Conservation (phyloP, 2,888 invertebrate genomes). For the Rhingia rostrata region DNA sequence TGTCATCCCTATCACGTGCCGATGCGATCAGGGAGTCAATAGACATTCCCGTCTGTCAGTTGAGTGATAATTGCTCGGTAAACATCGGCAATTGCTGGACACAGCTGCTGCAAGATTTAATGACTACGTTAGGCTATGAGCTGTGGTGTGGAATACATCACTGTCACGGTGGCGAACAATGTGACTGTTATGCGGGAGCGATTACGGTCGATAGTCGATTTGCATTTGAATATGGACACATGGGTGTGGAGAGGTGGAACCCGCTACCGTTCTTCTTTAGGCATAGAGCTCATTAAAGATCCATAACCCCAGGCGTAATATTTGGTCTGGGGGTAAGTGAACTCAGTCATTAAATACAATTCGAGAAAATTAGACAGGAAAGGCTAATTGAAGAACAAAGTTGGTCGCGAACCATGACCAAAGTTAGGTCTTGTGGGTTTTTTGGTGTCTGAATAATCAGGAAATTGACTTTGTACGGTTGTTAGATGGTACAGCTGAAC, state of each 20-base stretch:
- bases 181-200: conserved; percentile 33
- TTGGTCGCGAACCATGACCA: not conserved
- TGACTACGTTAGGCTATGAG: not conserved
- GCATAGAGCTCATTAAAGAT: conserved; percentile 5
- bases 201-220: conserved; percentile 29
- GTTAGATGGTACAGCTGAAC: too few relatives aligned
- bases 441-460: too few relatives aligned
- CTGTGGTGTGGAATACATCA: conserved; percentile 12
- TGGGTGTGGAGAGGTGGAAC: conserved; percentile 34
- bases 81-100: conserved; percentile 26
- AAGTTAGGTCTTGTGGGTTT: not conserved
- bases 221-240: conserved; percentile 37
- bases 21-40: conserved; percentile 7
- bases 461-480: too few relatives aligned
- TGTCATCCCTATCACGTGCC: conserved; percentile 38
- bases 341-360: too few relatives aligned
- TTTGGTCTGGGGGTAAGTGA: too few relatives aligned
- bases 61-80: conserved; percentile 37
- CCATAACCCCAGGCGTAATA: conserved; percentile 9
- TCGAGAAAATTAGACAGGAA: too few relatives aligned
- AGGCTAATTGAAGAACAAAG: not conserved
- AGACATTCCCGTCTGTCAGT: conserved; percentile 23
- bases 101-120: conserved; percentile 10
- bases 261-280: conserved; percentile 9
- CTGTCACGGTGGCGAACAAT: conserved; percentile 33